These are phyloP conservation scores for Vidua macroura DNA, from an alignment of 2,113 vertebrate species.

Conservation along the genomic window DNA sequence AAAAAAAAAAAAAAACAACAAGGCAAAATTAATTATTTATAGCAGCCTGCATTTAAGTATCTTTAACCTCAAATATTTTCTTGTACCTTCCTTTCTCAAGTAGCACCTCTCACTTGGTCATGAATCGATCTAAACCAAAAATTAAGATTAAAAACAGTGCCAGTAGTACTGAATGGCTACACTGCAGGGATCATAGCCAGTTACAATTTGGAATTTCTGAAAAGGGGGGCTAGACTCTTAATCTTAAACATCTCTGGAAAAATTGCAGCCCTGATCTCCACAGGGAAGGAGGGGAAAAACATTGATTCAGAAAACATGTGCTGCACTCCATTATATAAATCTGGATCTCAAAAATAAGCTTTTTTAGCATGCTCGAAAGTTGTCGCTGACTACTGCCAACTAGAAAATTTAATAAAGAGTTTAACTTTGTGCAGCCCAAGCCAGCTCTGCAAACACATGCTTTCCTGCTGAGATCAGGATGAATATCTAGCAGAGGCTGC, in stretches of 20 bases:
- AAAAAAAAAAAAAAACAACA: neutral
- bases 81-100: neutral
- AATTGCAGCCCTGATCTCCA: constrained; percentile 19
- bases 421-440: constrained; percentile 14
- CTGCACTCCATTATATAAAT: constrained; percentile 50
- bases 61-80: neutral
- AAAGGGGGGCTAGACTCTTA: neutral
- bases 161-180: constrained; percentile 25
- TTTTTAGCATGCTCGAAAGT: constrained; percentile 38
- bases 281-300: constrained; percentile 18
- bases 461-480: constrained; percentile 56
- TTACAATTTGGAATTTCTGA: constrained; percentile 42
- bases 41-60: neutral
- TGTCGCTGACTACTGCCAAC: constrained; percentile 53
- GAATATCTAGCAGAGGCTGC: neutral
- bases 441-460: constrained; percentile 62
- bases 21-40: neutral
- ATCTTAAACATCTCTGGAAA: constrained; percentile 50
- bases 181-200: constrained; percentile 5
- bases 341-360: constrained; percentile 57
- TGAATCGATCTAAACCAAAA: neutral
- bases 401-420: constrained; percentile 63
- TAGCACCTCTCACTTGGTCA: neutral
- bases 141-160: neutral
- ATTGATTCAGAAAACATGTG: constrained; percentile 58